A percentile compares a stretch with the other conserved stretches of the same genome.
phyloP scores from a whole-genome alignment of 2,113 vertebrate genomes.

The Microtus ochrogaster region DNA sequence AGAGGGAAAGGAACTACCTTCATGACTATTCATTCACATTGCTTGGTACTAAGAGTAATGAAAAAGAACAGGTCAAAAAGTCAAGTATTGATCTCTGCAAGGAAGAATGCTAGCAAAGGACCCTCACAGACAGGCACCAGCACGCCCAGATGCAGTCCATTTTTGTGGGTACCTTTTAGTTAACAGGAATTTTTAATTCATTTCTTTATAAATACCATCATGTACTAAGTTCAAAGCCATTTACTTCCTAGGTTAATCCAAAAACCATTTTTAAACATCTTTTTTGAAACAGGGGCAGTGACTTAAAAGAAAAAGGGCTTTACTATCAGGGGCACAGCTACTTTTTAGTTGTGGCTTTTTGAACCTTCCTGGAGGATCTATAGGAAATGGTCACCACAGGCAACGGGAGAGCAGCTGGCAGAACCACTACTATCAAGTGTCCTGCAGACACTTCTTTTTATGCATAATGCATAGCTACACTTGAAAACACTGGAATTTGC shows the following conservation, averaged over 20 bases:
- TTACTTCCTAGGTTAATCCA: constrained; percentile 19
- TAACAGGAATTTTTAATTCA: not conserved
- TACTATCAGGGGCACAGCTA: not conserved
- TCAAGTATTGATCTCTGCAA: constrained; percentile 1
- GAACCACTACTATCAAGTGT: not conserved
- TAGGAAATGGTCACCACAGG: not conserved
- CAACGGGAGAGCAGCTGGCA: not conserved
- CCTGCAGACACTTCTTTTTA: not conserved
- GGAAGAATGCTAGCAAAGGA: not conserved
- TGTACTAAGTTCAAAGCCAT: not conserved
- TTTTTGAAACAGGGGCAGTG: not conserved
- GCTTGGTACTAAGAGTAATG: not conserved
- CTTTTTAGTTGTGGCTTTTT: not conserved
- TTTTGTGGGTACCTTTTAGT: constrained; percentile 4
- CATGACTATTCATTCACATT: not conserved
- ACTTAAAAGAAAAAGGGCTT: not conserved
- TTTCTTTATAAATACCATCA: constrained; percentile 7
- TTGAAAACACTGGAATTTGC: constrained; percentile 4
- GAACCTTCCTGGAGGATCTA: not conserved
- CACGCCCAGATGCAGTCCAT: not conserved
- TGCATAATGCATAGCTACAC: not conserved
- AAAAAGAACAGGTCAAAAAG: constrained; percentile 2
- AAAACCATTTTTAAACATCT: constrained; percentile 24
- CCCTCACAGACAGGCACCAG: not conserved
- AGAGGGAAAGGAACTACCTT: not conserved